A percentile compares a stretch with the other conserved stretches of the same genome.
These are phyloP conservation scores for Sitodiplosis mosellana DNA, from an alignment of 1,140 invertebrate genomes.

Conservation along the genomic window DNA sequence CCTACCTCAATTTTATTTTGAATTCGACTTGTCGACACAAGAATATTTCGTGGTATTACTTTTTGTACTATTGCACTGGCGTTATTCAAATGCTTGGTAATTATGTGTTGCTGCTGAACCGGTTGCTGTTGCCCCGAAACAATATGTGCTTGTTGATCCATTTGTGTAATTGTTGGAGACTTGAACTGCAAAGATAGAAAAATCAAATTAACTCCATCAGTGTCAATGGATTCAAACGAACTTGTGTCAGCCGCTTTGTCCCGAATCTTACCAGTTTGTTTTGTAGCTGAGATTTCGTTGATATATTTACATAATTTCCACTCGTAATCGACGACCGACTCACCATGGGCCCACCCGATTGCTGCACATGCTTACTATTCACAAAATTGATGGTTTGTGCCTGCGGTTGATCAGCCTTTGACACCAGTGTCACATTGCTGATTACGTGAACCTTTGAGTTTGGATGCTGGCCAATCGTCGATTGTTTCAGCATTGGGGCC, in stretches of 20 bases:
- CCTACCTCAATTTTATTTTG: too few species aligned
- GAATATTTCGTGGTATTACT: constrained; percentile 6
- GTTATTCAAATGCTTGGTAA: neutral
- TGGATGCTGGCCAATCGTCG: constrained; percentile 16
- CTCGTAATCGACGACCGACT: neutral
- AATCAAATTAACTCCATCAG: neutral
- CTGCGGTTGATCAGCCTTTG: constrained; percentile 9
- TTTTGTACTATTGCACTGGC: constrained; percentile 1
- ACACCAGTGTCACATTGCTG: constrained; percentile 21
- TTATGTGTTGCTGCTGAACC: neutral
- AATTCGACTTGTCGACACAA: constrained; percentile 1
- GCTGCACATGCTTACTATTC: constrained; percentile 5
- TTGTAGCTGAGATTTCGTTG: neutral
- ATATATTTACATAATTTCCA: constrained; percentile 1
- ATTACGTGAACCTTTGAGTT: constrained; percentile 8
- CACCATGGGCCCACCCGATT: constrained; percentile 5
- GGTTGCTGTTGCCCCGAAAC: neutral
- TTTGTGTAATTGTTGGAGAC: neutral
- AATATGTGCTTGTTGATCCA: neutral
- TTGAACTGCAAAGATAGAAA: neutral
- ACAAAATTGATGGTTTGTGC: constrained; percentile 10
- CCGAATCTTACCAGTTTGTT: neutral
- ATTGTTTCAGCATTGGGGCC: constrained; percentile 12
- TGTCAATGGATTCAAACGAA: too few species aligned
- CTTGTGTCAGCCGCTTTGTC: neutral